Percentiles rank a stretch among this genome's conserved stretches.
These are phyloP conservation scores for Pao palembangensis DNA, from an alignment of 2,113 vertebrate species.

Conservation along the genomic window DNA sequence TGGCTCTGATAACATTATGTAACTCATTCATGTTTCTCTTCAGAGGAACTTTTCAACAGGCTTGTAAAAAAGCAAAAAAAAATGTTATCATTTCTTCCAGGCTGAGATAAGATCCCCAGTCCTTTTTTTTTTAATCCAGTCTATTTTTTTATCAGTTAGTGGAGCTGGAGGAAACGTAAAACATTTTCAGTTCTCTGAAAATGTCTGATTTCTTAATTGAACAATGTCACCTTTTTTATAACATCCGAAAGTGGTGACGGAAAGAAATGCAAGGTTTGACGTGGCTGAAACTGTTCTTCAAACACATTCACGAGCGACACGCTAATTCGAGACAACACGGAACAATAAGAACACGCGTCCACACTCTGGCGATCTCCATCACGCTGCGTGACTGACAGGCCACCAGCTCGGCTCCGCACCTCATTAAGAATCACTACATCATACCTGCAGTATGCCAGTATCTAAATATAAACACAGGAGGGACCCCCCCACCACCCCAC, in stretches of 20 bases:
- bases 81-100: background rate
- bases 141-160: no score
- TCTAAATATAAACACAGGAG: constrained; percentile 64
- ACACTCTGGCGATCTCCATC: constrained; percentile 3
- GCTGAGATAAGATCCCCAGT: no score
- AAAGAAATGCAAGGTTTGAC: background rate
- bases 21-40: constrained; percentile 10
- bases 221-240: no score
- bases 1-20: constrained; percentile 6
- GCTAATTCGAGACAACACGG: background rate
- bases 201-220: no score
- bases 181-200: no score
- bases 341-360: constrained; percentile 16
- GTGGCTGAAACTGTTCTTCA: background rate
- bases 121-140: no score
- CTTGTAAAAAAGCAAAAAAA: background rate
- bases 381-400: constrained; percentile 47
- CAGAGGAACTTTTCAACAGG: background rate
- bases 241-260: no score
- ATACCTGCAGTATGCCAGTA: constrained; percentile 45
- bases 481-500: constrained; percentile 2
- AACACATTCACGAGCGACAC: background rate
- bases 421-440: constrained; percentile 61
- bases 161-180: no score
- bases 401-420: constrained; percentile 28